Evolutionary conservation across 37 sponge, comb jelly and placozoan genomes (phyloP), one percentile per base, ranked within the genome.

Genomic region (Petrosia ficiformis): DNA sequence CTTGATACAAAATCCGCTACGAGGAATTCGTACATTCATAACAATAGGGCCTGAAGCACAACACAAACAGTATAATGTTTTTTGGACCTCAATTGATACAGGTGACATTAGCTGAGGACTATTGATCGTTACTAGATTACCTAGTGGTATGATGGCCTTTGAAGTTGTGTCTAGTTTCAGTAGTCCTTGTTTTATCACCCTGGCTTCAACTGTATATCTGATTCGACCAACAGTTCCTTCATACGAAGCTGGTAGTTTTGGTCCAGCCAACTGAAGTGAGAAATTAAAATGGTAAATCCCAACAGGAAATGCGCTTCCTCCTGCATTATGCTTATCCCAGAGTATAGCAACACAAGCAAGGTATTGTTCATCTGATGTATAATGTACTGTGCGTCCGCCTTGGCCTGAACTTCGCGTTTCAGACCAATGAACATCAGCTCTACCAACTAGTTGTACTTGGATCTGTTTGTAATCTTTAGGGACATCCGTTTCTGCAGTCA

Each of bases 21-120:
- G 77, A 16, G 83, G 67, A 10, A 73, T 61, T 28, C 57, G 26
- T 22, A 70, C 87, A 22, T 65, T 77, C 32, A 90, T 59, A 1
- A 59, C 32, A 19, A 90, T 76, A 32, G 85, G 83, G 3, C 83
- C 83, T 41, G 92, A 86, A 3, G 77, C 68, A 72, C 92, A 90
- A 74, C 92, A 90, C 16, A 90, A 64, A 72, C 87, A 90, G 63
- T 87, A 59, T 21, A 90, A 44, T 16, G 65, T 74, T 61, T 86
- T 90, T 34, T 86, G 61, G 31, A 57, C 59, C 29, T 79, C 75
- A 11, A 66, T 58, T 30, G 68, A 44, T 30, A 59, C 4, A 1
- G 78, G 82, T 26, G 19, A 28, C 22, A 69, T 43, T 3, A 87
- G 74, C 0, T 24, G 64, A 28, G 87, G 75, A 26, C 34, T 8